Evolutionary conservation across 2,888 invertebrate species (phyloP).

Genomic region (Xanthostigma xanthostigma): DNA sequence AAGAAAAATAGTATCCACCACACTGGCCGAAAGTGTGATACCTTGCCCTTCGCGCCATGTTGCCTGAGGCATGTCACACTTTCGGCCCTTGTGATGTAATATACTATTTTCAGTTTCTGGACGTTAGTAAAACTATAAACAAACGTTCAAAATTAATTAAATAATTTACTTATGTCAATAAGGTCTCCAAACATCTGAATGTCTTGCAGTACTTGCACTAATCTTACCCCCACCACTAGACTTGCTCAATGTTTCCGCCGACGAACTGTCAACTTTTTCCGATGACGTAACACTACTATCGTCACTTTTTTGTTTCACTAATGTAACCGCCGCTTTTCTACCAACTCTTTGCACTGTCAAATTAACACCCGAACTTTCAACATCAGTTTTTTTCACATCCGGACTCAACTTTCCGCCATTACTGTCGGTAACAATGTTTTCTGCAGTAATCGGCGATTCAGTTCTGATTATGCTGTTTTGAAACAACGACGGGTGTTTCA

Average conservation of each 20-base stretch:
- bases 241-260: conserved; percentile 15
- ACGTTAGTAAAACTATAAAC: neutral
- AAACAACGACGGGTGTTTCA: conserved; percentile 22
- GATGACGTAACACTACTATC: conserved; percentile 28
- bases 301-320: conserved; percentile 24
- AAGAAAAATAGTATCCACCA: too few species aligned
- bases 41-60: too few species aligned
- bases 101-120: neutral
- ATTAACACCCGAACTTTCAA: conserved; percentile 20
- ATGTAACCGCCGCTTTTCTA: conserved; percentile 25
- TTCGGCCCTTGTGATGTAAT: too few species aligned
- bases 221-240: conserved; percentile 10
- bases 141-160: neutral
- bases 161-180: conserved; percentile 31
- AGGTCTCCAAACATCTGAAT: conserved; percentile 67
- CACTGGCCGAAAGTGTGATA: too few species aligned
- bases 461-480: conserved; percentile 17
- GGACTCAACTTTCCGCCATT: conserved; percentile 8
- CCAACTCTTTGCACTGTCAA: conserved; percentile 21
- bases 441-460: conserved; percentile 15
- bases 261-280: conserved; percentile 16
- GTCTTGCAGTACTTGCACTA: conserved; percentile 29
- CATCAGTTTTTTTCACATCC: conserved; percentile 7
- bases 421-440: conserved; percentile 10
- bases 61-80: too few species aligned